Percentiles rank a stretch among this genome's conserved stretches.
These are phyloP conservation scores for Lepisosteus osseus DNA, from an alignment of 2,113 vertebrate species.

Conservation along the genomic window DNA sequence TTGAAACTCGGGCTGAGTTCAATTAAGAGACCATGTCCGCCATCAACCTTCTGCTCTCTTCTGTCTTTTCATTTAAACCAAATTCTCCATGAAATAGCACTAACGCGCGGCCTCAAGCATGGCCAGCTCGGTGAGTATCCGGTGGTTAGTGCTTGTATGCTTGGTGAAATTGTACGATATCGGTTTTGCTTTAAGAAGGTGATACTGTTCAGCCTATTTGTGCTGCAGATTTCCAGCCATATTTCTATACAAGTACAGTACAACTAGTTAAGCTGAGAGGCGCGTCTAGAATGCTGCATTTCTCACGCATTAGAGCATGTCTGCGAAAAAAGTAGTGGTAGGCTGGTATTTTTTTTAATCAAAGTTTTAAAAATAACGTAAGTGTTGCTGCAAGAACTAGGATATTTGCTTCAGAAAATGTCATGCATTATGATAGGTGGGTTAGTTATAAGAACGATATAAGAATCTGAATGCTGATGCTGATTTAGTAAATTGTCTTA, in stretches of 20 bases:
- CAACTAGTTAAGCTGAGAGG: conserved; percentile 29
- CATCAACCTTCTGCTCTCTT: conserved; percentile 56
- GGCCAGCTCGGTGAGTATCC: conserved; percentile 87
- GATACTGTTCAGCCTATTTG: conserved; percentile 29
- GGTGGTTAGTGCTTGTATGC: background rate
- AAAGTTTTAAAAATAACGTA: conserved; percentile 7
- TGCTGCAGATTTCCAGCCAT: conserved; percentile 35
- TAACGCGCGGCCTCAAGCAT: conserved; percentile 77
- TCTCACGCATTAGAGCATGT: conserved; percentile 22
- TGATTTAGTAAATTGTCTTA: too few species aligned
- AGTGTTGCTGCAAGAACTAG: background rate
- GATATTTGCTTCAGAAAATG: conserved; percentile 1
- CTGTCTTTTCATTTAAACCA: conserved; percentile 59
- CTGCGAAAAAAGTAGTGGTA: conserved; percentile 22
- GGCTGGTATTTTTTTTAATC: conserved; percentile 9
- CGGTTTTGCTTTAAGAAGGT: conserved; percentile 26
- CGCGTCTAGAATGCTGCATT: conserved; percentile 22
- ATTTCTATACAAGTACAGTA: conserved; percentile 41
- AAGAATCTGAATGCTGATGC: background rate
- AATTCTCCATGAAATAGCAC: conserved; percentile 80
- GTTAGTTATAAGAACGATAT: conserved; percentile 7
- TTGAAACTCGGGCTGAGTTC: conserved; percentile 69
- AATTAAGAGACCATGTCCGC: conserved; percentile 79
- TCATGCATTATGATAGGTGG: background rate
- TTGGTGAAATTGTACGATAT: conserved; percentile 6